Conservation (phyloP, 2,888 invertebrate species). For the Melangyna quadrimaculata region DNA sequence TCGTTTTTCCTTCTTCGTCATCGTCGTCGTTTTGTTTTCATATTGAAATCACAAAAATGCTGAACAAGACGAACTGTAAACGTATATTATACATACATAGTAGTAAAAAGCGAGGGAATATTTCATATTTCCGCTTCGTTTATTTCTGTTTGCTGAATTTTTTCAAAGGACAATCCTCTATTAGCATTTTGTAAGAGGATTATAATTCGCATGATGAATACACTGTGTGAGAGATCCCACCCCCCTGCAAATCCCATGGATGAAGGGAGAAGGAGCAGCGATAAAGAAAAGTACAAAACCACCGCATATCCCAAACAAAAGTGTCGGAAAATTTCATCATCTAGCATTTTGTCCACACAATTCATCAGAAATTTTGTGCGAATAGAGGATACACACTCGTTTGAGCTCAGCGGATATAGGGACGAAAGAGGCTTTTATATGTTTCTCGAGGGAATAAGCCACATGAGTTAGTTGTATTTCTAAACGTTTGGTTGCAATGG, state of each 20-base stretch:
- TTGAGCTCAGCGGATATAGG: conserved; percentile 39
- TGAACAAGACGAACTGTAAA: conserved; percentile 6
- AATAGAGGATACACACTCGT: conserved; percentile 30
- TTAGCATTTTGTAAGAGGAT: conserved; percentile 69
- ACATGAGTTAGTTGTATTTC: conserved; percentile 55
- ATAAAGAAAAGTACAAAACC: conserved; percentile 2
- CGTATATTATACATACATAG: no score
- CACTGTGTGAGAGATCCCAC: not conserved
- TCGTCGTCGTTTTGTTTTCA: conserved; percentile 2
- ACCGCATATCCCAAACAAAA: conserved; percentile 38
- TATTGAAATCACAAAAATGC: conserved; percentile 43
- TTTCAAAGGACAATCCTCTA: conserved; percentile 67
- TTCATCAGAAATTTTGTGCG: conserved; percentile 57
- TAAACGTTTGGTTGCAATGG: conserved; percentile 21
- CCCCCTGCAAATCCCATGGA: no score
- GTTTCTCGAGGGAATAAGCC: conserved; percentile 34
- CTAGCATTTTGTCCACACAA: conserved; percentile 52
- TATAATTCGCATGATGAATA: conserved; percentile 65
- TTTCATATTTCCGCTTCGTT: conserved; percentile 65
- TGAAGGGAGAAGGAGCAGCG: not conserved
- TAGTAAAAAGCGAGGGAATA: conserved; percentile 39
- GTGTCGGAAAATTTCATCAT: conserved; percentile 55
- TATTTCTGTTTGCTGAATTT: conserved; percentile 58
- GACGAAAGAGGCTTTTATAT: conserved; percentile 39
- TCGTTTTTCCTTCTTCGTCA: not conserved